Conservation (phyloP, 2,113 vertebrate genomes). For the Thalassoma bifasciatum region DNA sequence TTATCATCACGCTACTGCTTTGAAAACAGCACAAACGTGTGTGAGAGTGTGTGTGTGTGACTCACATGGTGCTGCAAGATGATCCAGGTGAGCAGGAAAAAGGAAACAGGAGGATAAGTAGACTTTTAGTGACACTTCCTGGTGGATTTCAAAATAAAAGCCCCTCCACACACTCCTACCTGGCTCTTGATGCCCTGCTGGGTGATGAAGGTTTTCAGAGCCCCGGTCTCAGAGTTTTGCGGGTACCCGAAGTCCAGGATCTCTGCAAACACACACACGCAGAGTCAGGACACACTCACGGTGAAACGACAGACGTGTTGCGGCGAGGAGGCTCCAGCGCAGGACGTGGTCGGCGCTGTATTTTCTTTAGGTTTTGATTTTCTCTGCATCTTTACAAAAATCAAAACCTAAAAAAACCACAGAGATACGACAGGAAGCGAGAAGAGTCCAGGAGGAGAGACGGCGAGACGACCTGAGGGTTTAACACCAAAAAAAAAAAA, state of each 20-base stretch:
- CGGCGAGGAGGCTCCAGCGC: too few species aligned
- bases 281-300: neutral
- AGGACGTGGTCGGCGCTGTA: constrained; percentile 46
- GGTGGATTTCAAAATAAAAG: neutral
- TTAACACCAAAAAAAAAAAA: too few species aligned
- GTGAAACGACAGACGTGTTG: neutral
- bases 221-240: constrained; percentile 98
- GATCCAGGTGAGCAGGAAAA: neutral
- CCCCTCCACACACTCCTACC: constrained; percentile 74
- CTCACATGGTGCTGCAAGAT: constrained; percentile 23
- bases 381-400: constrained; percentile 81
- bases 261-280: constrained; percentile 82
- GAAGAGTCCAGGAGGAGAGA: neutral
- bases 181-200: constrained; percentile 99
- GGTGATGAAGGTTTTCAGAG: constrained; percentile 99
- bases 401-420: constrained; percentile 86
- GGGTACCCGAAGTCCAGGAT: constrained; percentile 99
- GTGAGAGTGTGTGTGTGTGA: too few species aligned
- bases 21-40: too few species aligned
- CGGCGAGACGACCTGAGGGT: constrained; percentile 32
- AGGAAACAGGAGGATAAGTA: constrained; percentile 8
- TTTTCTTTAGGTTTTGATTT: constrained; percentile 84
- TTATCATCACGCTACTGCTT: too few species aligned
- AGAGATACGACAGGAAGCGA: constrained; percentile 41
- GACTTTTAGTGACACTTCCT: too few species aligned